Evolutionary conservation across 2,888 invertebrate genomes (phyloP).

Genomic region (Myopa testacea): DNA sequence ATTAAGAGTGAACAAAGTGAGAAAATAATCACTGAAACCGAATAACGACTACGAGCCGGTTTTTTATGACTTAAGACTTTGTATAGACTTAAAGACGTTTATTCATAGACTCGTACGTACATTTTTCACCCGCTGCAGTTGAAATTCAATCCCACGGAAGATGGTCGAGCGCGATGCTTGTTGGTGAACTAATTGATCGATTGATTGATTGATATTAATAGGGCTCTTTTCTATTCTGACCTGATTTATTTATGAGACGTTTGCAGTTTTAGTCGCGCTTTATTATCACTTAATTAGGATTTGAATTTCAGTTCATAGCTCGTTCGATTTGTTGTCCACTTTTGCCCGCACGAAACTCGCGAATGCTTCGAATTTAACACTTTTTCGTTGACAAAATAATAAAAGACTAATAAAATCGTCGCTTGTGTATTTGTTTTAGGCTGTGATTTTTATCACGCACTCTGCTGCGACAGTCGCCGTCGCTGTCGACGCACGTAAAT

Average conservation of each 20-base stretch:
- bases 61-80: background rate
- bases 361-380: slow-evolving; percentile 39
- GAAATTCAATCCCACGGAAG: background rate
- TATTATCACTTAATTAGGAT: slow-evolving; percentile 15
- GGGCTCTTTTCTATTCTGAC: background rate
- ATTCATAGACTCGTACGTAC: slow-evolving; percentile 4
- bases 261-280: slow-evolving; percentile 35
- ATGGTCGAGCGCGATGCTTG: background rate
- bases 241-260: slow-evolving; percentile 29
- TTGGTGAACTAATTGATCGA: background rate
- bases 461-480: background rate
- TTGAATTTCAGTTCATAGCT: background rate
- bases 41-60: background rate
- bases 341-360: slow-evolving; percentile 3
- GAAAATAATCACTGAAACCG: background rate
- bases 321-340: slow-evolving; percentile 13
- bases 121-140: slow-evolving; percentile 6
- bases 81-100: background rate
- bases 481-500: slow-evolving; percentile 25
- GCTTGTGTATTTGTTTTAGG: slow-evolving; percentile 23
- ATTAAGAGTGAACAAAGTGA: background rate
- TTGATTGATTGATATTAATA: background rate
- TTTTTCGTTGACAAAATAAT: slow-evolving; percentile 52
- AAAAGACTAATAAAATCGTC: slow-evolving; percentile 52
- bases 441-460: background rate